Conservation (phyloP, 2,888 invertebrate species). For the Diadegma fenestrale region DNA sequence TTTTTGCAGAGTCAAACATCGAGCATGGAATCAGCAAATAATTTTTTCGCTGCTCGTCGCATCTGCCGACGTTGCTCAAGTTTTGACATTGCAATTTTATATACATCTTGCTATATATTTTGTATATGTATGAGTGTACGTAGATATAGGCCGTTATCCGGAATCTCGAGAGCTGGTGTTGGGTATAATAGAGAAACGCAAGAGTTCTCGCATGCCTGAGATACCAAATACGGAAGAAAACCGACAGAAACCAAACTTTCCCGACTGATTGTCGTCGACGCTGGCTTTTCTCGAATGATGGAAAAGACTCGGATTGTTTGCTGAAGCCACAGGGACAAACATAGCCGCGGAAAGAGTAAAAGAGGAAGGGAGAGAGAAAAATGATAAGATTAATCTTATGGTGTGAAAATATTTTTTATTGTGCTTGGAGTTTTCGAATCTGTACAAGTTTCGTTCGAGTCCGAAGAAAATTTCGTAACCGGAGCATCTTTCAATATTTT, state of each 20-base stretch:
- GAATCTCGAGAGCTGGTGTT: conserved; percentile 9
- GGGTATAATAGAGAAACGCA: conserved; percentile 21
- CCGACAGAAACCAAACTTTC: conserved; percentile 55
- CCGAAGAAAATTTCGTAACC: background rate
- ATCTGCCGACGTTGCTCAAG: background rate
- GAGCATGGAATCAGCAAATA: background rate
- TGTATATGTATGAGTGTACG: background rate
- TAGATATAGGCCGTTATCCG: background rate
- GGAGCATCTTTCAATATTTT: background rate
- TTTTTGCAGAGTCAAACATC: background rate
- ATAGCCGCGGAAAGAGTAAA: background rate
- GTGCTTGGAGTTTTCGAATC: background rate
- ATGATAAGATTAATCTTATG: background rate
- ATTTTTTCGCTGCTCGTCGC: background rate
- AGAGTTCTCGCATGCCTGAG: conserved; percentile 36
- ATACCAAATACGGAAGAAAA: conserved; percentile 37
- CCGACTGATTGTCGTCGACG: conserved; percentile 48
- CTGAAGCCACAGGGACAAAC: conserved; percentile 29
- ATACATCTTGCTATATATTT: background rate
- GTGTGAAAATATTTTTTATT: background rate
- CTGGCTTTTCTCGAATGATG: conserved; percentile 11
- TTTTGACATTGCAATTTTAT: background rate
- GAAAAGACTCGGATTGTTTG: conserved; percentile 27
- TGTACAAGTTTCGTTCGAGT: background rate
- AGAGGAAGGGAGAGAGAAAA: background rate